phyloP scores from a whole-genome alignment of 2,797 vertebrate genomes.

The Myotis pilosus region DNA sequence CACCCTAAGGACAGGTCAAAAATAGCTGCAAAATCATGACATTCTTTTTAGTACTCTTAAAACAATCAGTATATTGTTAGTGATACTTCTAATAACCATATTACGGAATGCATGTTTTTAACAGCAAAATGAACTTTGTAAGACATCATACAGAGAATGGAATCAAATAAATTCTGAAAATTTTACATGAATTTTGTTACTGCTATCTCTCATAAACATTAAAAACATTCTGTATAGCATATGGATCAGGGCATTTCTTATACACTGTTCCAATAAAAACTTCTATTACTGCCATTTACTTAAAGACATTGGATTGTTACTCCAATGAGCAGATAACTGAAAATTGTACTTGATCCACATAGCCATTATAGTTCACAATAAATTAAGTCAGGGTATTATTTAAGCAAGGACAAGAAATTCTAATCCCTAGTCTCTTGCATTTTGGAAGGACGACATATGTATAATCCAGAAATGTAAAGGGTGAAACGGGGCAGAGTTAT shows the following conservation, averaged over 20 bases:
- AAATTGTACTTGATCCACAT: neutral
- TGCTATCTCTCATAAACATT: neutral
- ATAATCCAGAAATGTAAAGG: neutral
- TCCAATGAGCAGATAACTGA: neutral
- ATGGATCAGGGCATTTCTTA: neutral
- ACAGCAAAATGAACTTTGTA: neutral
- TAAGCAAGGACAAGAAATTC: neutral
- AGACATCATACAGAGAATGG: neutral
- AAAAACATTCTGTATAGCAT: neutral
- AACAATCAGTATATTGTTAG: neutral
- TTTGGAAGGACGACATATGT: neutral
- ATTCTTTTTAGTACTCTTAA: neutral
- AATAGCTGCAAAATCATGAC: neutral
- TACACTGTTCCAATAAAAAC: neutral
- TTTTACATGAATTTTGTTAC: neutral
- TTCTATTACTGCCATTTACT: neutral
- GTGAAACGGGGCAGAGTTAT: neutral
- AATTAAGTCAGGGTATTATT: neutral
- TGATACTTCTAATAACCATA: neutral
- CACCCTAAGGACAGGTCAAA: neutral
- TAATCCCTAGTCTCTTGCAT: neutral
- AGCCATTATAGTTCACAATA: neutral
- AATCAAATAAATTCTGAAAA: neutral
- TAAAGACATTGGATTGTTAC: neutral
- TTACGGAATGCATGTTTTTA: neutral